phyloP scores from a whole-genome alignment of 2,113 vertebrate species.

The Lonchura striata region DNA sequence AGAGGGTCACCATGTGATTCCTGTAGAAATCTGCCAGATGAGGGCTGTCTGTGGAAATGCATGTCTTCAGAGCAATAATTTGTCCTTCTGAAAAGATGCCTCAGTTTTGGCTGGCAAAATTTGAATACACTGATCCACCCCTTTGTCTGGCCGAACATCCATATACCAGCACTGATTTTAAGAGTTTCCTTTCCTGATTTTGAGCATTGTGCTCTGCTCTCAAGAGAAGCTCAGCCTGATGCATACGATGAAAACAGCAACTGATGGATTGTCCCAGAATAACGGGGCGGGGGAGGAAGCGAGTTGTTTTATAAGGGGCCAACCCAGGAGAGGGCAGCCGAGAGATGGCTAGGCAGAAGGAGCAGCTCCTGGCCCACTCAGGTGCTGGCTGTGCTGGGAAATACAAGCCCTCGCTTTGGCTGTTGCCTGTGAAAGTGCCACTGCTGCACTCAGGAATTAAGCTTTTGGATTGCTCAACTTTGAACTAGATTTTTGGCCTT shows the following conservation, averaged over 20 bases:
- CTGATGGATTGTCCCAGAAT: neutral
- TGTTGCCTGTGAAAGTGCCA: rapidly evolving
- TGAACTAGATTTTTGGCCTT: neutral
- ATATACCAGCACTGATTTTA: neutral
- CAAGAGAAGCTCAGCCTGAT: neutral
- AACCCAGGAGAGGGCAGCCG: slow-evolving; percentile 52
- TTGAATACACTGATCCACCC: neutral
- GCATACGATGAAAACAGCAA: neutral
- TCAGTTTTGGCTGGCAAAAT: neutral
- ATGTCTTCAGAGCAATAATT: neutral
- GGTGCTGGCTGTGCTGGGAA: neutral
- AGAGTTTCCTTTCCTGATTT: neutral
- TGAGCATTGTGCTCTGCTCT: neutral
- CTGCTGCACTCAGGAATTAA: neutral
- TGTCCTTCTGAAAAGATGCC: neutral
- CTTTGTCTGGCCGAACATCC: neutral
- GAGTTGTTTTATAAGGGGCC: neutral
- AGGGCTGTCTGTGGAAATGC: neutral
- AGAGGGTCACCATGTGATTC: neutral
- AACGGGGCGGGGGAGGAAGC: rapidly evolving
- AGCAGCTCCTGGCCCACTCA: rapidly evolving
- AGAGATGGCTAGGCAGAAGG: neutral
- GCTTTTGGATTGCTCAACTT: neutral
- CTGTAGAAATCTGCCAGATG: neutral
- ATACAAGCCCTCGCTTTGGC: rapidly evolving